These are phyloP conservation scores for Eurois occulta DNA, from an alignment of 2,888 invertebrate species.

Conservation along the genomic window DNA sequence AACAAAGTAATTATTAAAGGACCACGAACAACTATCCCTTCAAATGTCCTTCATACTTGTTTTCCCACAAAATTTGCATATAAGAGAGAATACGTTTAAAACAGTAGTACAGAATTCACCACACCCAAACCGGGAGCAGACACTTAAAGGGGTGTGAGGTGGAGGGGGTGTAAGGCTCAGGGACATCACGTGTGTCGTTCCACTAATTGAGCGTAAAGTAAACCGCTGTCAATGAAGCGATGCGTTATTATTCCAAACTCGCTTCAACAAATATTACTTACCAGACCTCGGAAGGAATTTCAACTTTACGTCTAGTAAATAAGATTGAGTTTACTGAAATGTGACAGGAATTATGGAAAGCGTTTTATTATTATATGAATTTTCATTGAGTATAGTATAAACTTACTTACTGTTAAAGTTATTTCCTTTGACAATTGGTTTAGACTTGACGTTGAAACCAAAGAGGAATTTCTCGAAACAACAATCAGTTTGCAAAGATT, in stretches of 20 bases:
- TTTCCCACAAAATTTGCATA: slow-evolving; percentile 58
- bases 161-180: slow-evolving; percentile 49
- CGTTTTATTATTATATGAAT: slow-evolving; percentile 60
- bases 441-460: slow-evolving; percentile 27
- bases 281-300: slow-evolving; percentile 57
- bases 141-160: slow-evolving; percentile 46
- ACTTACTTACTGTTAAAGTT: slow-evolving; percentile 49
- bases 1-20: slow-evolving; percentile 13
- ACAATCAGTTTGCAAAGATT: neutral
- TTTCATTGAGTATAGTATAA: slow-evolving; percentile 59
- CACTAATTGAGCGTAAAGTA: slow-evolving; percentile 84
- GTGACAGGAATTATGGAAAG: slow-evolving; percentile 48
- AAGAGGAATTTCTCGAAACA: slow-evolving; percentile 3
- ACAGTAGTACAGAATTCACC: slow-evolving; percentile 58
- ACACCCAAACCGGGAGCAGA: slow-evolving; percentile 49
- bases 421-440: slow-evolving; percentile 46
- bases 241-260: slow-evolving; percentile 77
- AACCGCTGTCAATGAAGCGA: slow-evolving; percentile 79
- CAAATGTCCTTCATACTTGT: slow-evolving; percentile 38
- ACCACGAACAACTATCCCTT: slow-evolving; percentile 13
- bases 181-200: slow-evolving; percentile 75
- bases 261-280: slow-evolving; percentile 73
- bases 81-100: slow-evolving; percentile 48
- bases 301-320: slow-evolving; percentile 40
- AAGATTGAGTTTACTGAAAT: slow-evolving; percentile 41